Evolutionary conservation across 1,140 invertebrate species (phyloP).

Genomic region (Augochlora pura): DNA sequence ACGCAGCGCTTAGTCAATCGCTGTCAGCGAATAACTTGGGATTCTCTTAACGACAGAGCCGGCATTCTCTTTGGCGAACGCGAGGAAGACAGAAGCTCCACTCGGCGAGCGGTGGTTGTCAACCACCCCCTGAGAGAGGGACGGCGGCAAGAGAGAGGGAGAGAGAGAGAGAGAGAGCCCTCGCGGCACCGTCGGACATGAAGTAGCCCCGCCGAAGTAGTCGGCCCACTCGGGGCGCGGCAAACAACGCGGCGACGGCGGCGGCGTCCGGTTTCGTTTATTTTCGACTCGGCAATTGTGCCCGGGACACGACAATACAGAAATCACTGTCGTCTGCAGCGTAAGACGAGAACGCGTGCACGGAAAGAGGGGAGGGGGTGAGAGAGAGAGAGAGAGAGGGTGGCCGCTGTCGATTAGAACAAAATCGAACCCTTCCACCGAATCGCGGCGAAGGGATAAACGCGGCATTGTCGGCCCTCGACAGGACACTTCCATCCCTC

Average conservation of each 20-base stretch:
- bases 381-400: no score
- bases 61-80: no score
- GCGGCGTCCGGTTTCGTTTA: slow-evolving; percentile 42
- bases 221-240: no score
- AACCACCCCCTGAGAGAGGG: no score
- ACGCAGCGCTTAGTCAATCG: no score
- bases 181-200: slow-evolving; percentile 33
- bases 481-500: slow-evolving; percentile 9
- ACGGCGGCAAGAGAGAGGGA: no score
- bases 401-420: slow-evolving; percentile 50
- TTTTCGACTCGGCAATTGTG: slow-evolving; percentile 42
- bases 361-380: no score
- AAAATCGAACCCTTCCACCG: slow-evolving; percentile 48
- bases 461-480: slow-evolving; percentile 45
- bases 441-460: slow-evolving; percentile 44
- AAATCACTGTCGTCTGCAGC: slow-evolving; percentile 61
- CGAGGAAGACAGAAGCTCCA: slow-evolving; percentile 9
- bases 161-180: slow-evolving; percentile 17
- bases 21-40: no score
- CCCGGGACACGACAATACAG: slow-evolving; percentile 48
- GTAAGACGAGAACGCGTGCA: slow-evolving; percentile 57
- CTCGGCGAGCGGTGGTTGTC: slow-evolving; percentile 44
- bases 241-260: background rate
- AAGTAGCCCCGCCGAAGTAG: slow-evolving; percentile 10
- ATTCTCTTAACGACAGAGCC: no score